Percentiles rank a stretch among this genome's conserved stretches.
Conservation (phyloP, 2,888 invertebrate species). For the Darwinula stevensoni region DNA sequence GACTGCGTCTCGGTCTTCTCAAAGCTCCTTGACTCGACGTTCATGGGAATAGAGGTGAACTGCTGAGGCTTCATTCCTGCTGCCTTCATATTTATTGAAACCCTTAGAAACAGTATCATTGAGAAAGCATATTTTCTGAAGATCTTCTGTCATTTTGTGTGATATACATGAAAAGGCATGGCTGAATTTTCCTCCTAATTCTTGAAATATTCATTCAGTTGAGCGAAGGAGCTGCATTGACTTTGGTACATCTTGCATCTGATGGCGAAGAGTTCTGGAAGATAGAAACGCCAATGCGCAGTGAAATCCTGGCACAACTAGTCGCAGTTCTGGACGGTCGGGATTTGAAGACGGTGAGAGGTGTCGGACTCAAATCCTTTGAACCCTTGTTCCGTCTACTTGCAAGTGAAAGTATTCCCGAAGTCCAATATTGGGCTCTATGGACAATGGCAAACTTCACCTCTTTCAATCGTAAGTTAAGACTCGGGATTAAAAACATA, state of each 20-base stretch:
- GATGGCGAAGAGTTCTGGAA: slow-evolving; percentile 65
- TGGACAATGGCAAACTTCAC: slow-evolving; percentile 95
- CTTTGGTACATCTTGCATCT: slow-evolving; percentile 75
- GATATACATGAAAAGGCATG: no score
- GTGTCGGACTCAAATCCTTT: slow-evolving; percentile 85
- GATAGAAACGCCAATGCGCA: slow-evolving; percentile 33
- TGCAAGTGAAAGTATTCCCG: slow-evolving; percentile 49
- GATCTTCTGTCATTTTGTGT: no score
- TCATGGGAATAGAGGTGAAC: slow-evolving; percentile 73
- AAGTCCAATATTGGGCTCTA: slow-evolving; percentile 84
- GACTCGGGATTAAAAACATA: no score
- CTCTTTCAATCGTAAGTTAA: slow-evolving; percentile 63
- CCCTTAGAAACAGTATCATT: no score
- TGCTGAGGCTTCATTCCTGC: no score
- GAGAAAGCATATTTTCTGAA: no score
- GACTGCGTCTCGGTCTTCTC: slow-evolving; percentile 62
- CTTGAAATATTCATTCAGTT: slow-evolving; percentile 27
- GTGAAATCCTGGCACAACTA: slow-evolving; percentile 39
- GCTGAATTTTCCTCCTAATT: no score
- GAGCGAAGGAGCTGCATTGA: slow-evolving; percentile 83
- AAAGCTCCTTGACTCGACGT: slow-evolving; percentile 45
- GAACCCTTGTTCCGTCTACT: slow-evolving; percentile 68
- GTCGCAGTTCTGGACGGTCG: slow-evolving; percentile 55
- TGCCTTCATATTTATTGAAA: no score
- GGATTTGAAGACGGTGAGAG: slow-evolving; percentile 57